Conservation (phyloP, 2,888 invertebrate genomes). For the Tachina lurida region DNA sequence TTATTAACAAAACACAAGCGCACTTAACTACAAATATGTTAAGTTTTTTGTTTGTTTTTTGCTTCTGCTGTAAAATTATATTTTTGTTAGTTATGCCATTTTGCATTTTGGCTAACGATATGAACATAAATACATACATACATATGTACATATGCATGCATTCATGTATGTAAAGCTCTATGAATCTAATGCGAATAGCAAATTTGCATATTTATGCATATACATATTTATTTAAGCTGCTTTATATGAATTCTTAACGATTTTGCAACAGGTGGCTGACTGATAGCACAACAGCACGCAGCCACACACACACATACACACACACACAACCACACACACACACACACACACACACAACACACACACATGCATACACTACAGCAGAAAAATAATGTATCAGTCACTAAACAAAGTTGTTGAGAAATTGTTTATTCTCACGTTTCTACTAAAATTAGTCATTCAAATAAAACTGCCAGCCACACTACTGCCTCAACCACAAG, state of each 20-base stretch:
- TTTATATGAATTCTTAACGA: constrained; percentile 18
- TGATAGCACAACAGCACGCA: not conserved
- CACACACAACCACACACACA: not conserved
- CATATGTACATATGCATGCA: too few relatives aligned
- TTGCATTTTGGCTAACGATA: too few relatives aligned
- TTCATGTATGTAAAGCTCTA: too few relatives aligned
- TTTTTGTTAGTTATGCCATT: too few relatives aligned
- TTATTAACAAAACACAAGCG: too few relatives aligned
- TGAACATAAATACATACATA: too few relatives aligned
- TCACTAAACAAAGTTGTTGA: not conserved
- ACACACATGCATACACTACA: not conserved
- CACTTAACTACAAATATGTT: too few relatives aligned
- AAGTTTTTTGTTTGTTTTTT: too few relatives aligned
- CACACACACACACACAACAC: not conserved
- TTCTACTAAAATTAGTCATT: not conserved
- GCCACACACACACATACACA: not conserved
- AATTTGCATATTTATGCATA: constrained; percentile 22
- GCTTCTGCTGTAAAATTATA: too few relatives aligned
- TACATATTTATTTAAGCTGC: not conserved
- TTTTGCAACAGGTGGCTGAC: constrained; percentile 41
- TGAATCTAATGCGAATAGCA: too few relatives aligned
- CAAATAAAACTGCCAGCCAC: not conserved
- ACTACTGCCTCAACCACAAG: not conserved
- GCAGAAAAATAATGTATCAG: not conserved
- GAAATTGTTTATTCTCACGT: constrained; percentile 24